A percentile compares a stretch with the other conserved stretches of the same genome.
phyloP scores from a whole-genome alignment of 2,113 vertebrate species.

The Sceloporus undulatus region DNA sequence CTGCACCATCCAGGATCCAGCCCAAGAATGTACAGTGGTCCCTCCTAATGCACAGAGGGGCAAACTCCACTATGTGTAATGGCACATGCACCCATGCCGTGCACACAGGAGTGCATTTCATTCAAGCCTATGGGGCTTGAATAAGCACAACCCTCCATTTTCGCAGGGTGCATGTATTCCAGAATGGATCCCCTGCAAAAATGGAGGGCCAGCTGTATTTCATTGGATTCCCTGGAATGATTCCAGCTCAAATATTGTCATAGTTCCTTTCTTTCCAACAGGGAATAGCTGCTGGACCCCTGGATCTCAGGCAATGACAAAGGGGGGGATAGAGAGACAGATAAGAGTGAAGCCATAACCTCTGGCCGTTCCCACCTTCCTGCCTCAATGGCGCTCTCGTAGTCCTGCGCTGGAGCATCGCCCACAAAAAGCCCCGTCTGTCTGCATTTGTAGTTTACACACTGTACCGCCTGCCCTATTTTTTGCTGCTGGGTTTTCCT shows the following conservation, averaged over 20 bases:
- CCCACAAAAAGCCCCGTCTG: neutral
- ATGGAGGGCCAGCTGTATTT: no score
- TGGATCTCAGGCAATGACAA: neutral
- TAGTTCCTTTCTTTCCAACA: neutral
- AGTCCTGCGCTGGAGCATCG: neutral
- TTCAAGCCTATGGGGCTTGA: no score
- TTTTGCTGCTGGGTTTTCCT: conserved; percentile 1
- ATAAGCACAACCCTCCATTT: no score
- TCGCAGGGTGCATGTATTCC: no score
- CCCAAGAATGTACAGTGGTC: no score
- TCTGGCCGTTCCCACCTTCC: neutral
- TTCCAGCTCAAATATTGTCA: no score
- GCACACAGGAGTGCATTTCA: no score
- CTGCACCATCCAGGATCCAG: no score
- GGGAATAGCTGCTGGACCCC: neutral
- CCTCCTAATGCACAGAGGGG: no score
- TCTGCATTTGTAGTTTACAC: neutral
- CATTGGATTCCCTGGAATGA: neutral
- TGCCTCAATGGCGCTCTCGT: neutral
- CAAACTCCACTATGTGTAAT: no score
- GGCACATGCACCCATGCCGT: no score
- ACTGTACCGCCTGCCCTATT: neutral
- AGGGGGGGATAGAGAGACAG: neutral
- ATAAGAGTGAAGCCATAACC: conserved; percentile 17
- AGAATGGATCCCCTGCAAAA: no score